Base-by-base conservation (phyloP, 2,888 invertebrate species). In the Linnaemya vulpina region DNA sequence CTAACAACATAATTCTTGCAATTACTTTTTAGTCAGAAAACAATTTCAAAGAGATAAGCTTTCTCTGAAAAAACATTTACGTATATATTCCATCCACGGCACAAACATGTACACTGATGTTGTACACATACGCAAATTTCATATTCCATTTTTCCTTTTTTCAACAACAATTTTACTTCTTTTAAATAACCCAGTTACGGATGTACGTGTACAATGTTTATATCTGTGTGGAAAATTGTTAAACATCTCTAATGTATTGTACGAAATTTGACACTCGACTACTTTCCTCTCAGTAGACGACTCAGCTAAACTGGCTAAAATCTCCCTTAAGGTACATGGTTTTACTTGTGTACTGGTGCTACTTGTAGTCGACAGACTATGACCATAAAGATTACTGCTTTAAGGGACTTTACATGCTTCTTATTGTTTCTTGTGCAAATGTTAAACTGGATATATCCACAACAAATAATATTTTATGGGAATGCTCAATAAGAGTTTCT, bases 251-350 rank as follows among this genome's bases (percentile, higher is more conserved):
- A 79, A 82, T 78, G 75, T 85, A 75, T 79, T 78, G 78, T 78
- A 82, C 78, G 78, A 82, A 85, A 85, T 85, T 82, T 85, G 85
- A 82, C 85, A 85, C 81, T 85, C 55, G 55, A 58, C 67, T 70
- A 63, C 49, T 76, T 55, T 30, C 67, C 49, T 43, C 67, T 20
- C 4, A 58, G 40, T 46, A 58, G 30, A 55, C 63, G 30, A 55
- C 63, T 70, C 65, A 78, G 68, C 40, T 75, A 43, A 75, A 84
- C 55, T 73, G 74, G 77, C 73, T 78, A 78, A 74, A 74, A 78
- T 75, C 74, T 71, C 78, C 85, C 84, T 74, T 40, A 78, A 85
- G 82, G 74, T 60, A 71, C 55, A 75, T 51, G 63, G 78, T 75
- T 82, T 5, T 5, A 79, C 84, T 70, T 38, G 65, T 49, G 55